Percentiles rank a stretch among this genome's conserved stretches.
Evolutionary conservation across 1,140 invertebrate genomes (phyloP).

Genomic region (Conus betulinus): DNA sequence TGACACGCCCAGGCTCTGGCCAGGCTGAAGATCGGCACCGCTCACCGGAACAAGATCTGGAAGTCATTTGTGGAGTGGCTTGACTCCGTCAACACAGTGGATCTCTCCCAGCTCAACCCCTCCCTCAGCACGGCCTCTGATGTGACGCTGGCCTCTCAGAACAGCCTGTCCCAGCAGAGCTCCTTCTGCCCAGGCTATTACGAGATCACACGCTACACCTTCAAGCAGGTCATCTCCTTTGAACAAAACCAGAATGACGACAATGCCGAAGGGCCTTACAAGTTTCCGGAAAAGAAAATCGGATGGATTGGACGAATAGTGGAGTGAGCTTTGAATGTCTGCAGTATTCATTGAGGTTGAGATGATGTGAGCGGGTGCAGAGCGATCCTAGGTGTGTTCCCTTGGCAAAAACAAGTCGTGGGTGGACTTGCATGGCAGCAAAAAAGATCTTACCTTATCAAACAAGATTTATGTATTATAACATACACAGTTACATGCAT

Average conservation of each 20-base stretch:
- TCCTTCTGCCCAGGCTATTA: conserved; percentile 67
- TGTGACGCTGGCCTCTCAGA: conserved; percentile 48
- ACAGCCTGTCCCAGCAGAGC: conserved; percentile 55
- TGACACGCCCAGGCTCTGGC: conserved; percentile 65
- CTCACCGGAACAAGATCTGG: conserved; percentile 72
- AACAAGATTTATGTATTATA: too few species aligned
- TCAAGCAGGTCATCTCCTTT: conserved; percentile 70
- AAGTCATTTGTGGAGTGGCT: conserved; percentile 65
- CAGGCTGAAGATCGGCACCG: conserved; percentile 71
- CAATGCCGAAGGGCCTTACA: neutral
- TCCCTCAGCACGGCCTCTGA: conserved; percentile 56
- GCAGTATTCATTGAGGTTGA: too few species aligned
- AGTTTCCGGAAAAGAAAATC: neutral
- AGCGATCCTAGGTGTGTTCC: too few species aligned
- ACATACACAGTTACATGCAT: too few species aligned
- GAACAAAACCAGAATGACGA: conserved; percentile 10
- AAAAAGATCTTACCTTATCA: too few species aligned
- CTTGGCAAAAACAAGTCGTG: too few species aligned
- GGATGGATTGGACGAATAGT: neutral
- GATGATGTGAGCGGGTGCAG: too few species aligned
- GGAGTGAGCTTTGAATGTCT: neutral
- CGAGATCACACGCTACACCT: conserved; percentile 73
- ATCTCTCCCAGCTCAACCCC: conserved; percentile 50
- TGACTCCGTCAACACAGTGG: neutral
- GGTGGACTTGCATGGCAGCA: too few species aligned